phyloP scores from a whole-genome alignment of 2,888 invertebrate species.

The Leucophenga montana region DNA sequence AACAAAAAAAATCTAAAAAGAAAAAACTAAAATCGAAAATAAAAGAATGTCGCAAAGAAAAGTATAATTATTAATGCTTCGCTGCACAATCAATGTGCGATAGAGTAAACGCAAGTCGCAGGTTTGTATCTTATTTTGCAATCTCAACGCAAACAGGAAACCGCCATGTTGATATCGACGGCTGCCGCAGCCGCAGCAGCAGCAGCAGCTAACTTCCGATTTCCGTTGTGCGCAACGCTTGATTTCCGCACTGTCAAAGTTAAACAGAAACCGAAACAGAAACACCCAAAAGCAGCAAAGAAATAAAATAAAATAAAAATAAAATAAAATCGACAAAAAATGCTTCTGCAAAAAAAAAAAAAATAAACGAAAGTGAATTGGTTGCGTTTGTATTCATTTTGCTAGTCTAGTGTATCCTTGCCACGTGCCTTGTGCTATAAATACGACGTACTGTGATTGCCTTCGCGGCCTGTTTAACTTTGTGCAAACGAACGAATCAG shows the following conservation, averaged over 20 bases:
- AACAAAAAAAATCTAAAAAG: neutral
- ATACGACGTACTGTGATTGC: neutral
- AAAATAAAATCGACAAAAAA: conserved; percentile 16
- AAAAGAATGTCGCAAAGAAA: conserved; percentile 32
- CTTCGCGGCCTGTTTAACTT: neutral
- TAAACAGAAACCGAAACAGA: neutral
- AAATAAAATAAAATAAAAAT: conserved; percentile 22
- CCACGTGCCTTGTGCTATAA: conserved; percentile 12
- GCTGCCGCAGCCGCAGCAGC: conserved; percentile 42
- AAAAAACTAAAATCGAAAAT: neutral
- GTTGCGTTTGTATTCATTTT: too few relatives aligned
- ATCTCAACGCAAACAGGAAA: conserved; percentile 46
- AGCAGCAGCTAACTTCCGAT: conserved; percentile 57
- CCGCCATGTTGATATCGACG: conserved; percentile 57
- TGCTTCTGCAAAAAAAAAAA: neutral
- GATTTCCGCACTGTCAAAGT: conserved; percentile 54
- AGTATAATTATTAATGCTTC: conserved; percentile 63
- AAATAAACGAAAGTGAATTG: neutral
- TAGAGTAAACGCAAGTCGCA: neutral
- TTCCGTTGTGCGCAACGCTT: conserved; percentile 60
- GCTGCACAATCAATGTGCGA: conserved; percentile 56
- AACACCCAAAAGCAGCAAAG: conserved; percentile 43
- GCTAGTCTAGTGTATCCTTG: conserved; percentile 6
- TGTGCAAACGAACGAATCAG: conserved; percentile 48
- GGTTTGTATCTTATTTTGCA: conserved; percentile 10